Conservation (phyloP, 2,888 invertebrate species). For the Epistrophella euchroma region DNA sequence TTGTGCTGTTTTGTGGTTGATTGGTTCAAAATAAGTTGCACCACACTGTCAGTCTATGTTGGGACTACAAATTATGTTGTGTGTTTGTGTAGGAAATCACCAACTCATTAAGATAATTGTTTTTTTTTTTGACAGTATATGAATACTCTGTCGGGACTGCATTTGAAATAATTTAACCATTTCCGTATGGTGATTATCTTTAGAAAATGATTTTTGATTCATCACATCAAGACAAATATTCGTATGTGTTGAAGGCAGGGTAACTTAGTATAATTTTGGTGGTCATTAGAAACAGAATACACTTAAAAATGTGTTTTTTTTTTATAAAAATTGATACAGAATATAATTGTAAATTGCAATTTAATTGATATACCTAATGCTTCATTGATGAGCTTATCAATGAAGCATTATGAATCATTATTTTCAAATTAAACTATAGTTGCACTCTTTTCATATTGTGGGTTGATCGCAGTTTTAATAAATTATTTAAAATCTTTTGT, state of each 20-base stretch:
- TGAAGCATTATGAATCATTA: no score
- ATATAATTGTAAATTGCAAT: no score
- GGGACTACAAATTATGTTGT: not conserved
- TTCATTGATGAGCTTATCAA: no score
- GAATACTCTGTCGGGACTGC: not conserved
- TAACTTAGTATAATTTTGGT: not conserved
- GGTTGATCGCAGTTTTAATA: no score
- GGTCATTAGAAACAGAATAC: not conserved
- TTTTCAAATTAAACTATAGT: no score
- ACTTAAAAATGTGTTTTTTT: no score
- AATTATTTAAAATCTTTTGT: no score
- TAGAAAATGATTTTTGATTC: slow-evolving; percentile 11
- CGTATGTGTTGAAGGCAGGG: not conserved
- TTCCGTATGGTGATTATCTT: slow-evolving; percentile 2
- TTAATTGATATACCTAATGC: no score
- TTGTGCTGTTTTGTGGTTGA: slow-evolving; percentile 15
- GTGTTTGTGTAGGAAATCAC: slow-evolving; percentile 15
- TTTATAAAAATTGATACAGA: no score
- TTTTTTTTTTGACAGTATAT: not conserved
- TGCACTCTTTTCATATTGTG: no score
- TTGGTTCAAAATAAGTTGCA: slow-evolving; percentile 33
- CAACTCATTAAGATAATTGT: slow-evolving; percentile 31
- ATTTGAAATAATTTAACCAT: not conserved
- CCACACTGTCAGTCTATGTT: not conserved
- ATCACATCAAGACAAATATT: not conserved